These are phyloP conservation scores for Dolichallabes microphthalmus DNA, from an alignment of 2,113 vertebrate genomes.

Conservation along the genomic window DNA sequence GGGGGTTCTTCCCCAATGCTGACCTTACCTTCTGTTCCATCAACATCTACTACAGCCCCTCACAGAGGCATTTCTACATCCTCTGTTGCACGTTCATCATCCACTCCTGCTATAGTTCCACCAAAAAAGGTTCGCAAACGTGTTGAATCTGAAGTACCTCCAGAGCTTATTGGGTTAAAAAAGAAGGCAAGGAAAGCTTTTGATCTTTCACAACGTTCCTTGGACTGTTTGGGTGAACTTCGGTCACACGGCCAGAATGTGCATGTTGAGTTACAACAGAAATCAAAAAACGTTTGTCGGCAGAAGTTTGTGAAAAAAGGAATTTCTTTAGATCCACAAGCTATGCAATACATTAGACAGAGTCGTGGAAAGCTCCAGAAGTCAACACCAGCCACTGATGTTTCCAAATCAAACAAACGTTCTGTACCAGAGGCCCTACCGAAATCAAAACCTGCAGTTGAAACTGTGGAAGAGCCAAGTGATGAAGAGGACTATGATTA, in stretches of 20 bases:
- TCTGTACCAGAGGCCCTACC: neutral
- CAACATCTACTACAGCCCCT: conserved; percentile 1
- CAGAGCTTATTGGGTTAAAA: conserved; percentile 77
- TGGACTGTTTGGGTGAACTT: conserved; percentile 62
- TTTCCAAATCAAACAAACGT: neutral
- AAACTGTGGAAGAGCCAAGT: neutral
- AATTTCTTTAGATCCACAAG: conserved; percentile 61
- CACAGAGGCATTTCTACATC: neutral
- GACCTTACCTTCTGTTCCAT: neutral
- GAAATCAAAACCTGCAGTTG: neutral
- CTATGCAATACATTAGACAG: conserved; percentile 68
- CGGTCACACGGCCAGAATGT: conserved; percentile 71
- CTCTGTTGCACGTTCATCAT: neutral
- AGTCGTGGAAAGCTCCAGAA: conserved; percentile 42
- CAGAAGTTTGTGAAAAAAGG: conserved; percentile 61
- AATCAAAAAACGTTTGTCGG: conserved; percentile 23
- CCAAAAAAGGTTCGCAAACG: conserved; percentile 69
- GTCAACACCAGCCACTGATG: neutral
- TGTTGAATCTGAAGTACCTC: conserved; percentile 64
- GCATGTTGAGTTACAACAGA: conserved; percentile 58
- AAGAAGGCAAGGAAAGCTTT: conserved; percentile 73
- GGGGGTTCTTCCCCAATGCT: conserved; percentile 12
- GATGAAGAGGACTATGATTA: conserved; percentile 8
- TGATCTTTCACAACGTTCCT: conserved; percentile 75
- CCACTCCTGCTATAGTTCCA: conserved; percentile 70